A percentile compares a stretch with the other conserved stretches of the same genome.
Conservation (phyloP, 2,797 vertebrate species). For the Orientallactaga sibirica region DNA sequence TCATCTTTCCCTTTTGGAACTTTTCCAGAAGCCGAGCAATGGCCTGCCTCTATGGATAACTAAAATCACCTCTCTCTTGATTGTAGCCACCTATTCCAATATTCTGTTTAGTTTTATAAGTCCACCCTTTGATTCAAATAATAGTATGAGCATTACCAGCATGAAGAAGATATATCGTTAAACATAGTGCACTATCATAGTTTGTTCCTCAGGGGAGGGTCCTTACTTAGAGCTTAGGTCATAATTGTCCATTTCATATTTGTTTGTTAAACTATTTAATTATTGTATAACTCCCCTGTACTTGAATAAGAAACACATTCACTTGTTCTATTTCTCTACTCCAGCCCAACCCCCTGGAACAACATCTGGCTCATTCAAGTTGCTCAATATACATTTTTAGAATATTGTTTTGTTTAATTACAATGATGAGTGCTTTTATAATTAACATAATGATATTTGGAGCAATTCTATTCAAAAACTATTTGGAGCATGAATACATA, state of each 20-base stretch:
- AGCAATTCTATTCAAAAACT: constrained; percentile 65
- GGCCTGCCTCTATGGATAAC: background rate
- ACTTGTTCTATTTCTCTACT: constrained; percentile 13
- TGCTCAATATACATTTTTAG: constrained; percentile 56
- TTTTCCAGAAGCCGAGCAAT: background rate
- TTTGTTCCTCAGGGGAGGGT: background rate
- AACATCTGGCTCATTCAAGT: constrained; percentile 36
- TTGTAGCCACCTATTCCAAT: background rate
- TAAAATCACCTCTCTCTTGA: background rate
- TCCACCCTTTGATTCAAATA: background rate
- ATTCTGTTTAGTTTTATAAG: background rate
- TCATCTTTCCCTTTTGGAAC: background rate
- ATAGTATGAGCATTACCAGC: background rate
- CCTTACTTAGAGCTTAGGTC: background rate
- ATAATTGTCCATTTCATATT: background rate
- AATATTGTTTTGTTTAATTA: constrained; percentile 70
- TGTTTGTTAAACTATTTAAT: background rate
- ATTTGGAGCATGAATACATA: constrained; percentile 46
- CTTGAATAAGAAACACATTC: background rate
- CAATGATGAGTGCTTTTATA: constrained; percentile 59
- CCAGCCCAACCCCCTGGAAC: constrained; percentile 14
- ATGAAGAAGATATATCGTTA: background rate
- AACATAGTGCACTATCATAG: background rate
- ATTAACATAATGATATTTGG: constrained; percentile 74
- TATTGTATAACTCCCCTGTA: background rate